Evolutionary conservation across 30 jellyfish, hydroid and myxozoan species (phyloP).

Genomic region (Aurelia sp.): DNA sequence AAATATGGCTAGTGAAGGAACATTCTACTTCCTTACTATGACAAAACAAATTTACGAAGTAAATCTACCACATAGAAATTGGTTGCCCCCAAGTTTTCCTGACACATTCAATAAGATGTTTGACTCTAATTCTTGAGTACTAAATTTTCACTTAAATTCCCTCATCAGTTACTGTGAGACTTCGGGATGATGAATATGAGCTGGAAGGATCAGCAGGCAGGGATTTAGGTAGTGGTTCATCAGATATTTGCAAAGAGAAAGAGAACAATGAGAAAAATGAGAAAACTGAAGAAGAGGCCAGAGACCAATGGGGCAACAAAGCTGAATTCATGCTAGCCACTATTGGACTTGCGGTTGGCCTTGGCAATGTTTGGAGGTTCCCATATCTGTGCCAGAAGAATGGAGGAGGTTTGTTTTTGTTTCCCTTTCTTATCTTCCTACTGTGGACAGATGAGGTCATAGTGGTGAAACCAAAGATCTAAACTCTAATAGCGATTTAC

Average conservation of each 20-base stretch:
- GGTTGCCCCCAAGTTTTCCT: no score
- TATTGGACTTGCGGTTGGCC: constrained; percentile 91
- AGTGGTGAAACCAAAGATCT: no score
- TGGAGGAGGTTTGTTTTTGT: constrained; percentile 80
- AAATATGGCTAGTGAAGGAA: no score
- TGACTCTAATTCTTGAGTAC: no score
- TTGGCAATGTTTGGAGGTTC: constrained; percentile 89
- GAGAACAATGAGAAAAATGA: not conserved
- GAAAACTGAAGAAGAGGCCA: not conserved
- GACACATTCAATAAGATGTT: no score
- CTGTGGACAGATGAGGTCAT: no score
- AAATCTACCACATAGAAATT: no score
- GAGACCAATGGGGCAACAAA: constrained; percentile 91
- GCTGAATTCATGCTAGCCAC: constrained; percentile 90
- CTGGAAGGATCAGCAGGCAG: constrained; percentile 20
- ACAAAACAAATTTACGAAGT: no score
- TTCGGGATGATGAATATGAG: constrained; percentile 64
- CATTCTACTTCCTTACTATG: no score
- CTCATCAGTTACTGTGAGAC: constrained; percentile 46
- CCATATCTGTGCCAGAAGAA: constrained; percentile 83
- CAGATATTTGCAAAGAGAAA: constrained; percentile 21
- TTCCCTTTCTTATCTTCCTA: not conserved
- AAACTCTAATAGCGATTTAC: no score
- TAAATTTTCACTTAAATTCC: no score
- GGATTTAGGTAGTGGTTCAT: not conserved